Base-by-base conservation (phyloP, 2,797 vertebrate genomes). In the Craterocephalus amniculus region DNA sequence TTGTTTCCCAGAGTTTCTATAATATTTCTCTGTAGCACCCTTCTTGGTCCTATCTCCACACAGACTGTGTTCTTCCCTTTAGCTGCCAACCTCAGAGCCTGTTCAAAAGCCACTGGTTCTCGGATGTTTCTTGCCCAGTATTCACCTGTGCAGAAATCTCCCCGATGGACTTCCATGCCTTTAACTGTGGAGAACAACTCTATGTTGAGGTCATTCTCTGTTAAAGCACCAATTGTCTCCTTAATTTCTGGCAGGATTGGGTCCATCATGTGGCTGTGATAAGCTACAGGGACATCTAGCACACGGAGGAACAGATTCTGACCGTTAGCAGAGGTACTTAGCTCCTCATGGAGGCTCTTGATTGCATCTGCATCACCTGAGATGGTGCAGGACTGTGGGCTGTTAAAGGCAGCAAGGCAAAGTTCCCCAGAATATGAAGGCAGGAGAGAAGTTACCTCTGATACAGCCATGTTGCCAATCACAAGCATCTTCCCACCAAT, bases 181-280 rank as follows among this genome's bases (percentile, higher is more conserved):
- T 95, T 96, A 43, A 95, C 93, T 0, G 96, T 96, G 40, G 96
- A 97, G 70, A 96, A 91, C 77, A 97, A 74, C 76, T 96, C 92
- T 1, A 79, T 69, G 32, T 93, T 74, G 0, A 91, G 72, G 51
- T 84, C 16, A 49, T 92, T 87, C 38, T 80, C 83, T 32, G 87
- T 66, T 43, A 97, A 92, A 64, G 74, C 26, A 0, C 92, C 89
- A 76, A 96, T 83, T 12, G 26, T 87, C 7, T 90, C 51, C 75
- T 86, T 56, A 2, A 97, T 59, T 67, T 94, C 85, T 34, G 62
- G 7, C 0, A 97, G 71, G 75, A 97, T 94, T 18, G 82, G 84
- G 67, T 97, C 94, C 96, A 97, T 96, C 92, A 94, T 93, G 48
- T 94, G 90, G 79, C 96, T 96, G 73, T 97, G 96, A 79, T 96